These are phyloP conservation scores for Sebastiscus albofasciatus DNA, from an alignment of 2,797 vertebrate genomes.

Conservation along the genomic window DNA sequence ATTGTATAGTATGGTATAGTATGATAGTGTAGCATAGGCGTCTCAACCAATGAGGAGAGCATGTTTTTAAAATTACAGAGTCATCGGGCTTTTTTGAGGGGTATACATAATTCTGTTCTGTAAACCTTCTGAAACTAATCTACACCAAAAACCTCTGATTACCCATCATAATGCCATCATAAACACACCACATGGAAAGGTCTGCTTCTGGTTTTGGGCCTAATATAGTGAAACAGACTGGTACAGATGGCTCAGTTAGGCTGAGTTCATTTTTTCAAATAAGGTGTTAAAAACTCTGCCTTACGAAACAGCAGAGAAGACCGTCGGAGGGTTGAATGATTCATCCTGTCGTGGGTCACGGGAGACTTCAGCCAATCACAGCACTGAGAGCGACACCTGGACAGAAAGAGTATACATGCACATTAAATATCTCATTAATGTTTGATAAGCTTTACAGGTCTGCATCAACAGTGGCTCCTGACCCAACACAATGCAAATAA, in stretches of 20 bases:
- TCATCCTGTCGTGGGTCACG: background rate
- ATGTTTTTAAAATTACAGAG: background rate
- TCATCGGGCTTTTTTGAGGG: background rate
- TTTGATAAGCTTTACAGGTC: background rate
- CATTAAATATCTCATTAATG: background rate
- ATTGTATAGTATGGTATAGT: too few species aligned
- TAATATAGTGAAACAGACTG: background rate
- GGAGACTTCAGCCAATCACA: background rate
- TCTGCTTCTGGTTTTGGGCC: background rate
- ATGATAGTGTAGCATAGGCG: too few species aligned
- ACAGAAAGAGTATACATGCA: background rate
- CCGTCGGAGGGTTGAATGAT: background rate
- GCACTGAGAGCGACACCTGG: background rate
- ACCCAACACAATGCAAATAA: background rate
- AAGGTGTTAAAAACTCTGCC: background rate
- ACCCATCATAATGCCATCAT: background rate
- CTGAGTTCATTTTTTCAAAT: background rate
- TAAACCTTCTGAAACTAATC: background rate
- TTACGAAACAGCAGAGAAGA: background rate
- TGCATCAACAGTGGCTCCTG: background rate
- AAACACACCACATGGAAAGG: background rate
- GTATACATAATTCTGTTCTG: background rate
- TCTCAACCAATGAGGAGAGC: background rate
- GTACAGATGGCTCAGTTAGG: too few species aligned
- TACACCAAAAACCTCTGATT: too few species aligned